Evolutionary conservation across 2,888 invertebrate genomes (phyloP).

Genomic region (Phlogophora meticulosa): DNA sequence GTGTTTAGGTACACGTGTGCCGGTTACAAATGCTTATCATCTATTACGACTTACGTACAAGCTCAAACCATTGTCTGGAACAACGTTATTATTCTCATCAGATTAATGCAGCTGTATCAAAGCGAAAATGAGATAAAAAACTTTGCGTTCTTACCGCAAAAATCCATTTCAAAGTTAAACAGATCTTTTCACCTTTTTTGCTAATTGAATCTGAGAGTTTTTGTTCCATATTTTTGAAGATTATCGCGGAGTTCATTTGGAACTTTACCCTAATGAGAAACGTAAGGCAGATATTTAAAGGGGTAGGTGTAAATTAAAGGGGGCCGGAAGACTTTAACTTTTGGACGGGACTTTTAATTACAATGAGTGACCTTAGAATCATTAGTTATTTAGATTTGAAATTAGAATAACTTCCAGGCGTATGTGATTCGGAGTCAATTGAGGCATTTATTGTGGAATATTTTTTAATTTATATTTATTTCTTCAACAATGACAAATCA

Average conservation of each 20-base stretch:
- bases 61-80: constrained; percentile 21
- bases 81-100: constrained; percentile 75
- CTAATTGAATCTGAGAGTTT: constrained; percentile 79
- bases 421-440: constrained; percentile 26
- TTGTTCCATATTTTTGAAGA: constrained; percentile 78
- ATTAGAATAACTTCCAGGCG: constrained; percentile 36
- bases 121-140: constrained; percentile 77
- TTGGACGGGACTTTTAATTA: constrained; percentile 65
- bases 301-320: constrained; percentile 69
- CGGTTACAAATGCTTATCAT: constrained; percentile 39
- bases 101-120: constrained; percentile 82
- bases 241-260: constrained; percentile 72
- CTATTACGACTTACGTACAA: constrained; percentile 18
- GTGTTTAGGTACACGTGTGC: constrained; percentile 46
- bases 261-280: constrained; percentile 73
- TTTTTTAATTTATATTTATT: constrained; percentile 12
- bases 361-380: constrained; percentile 45
- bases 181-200: constrained; percentile 83
- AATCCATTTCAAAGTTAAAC: constrained; percentile 88
- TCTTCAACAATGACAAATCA: no score
- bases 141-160: constrained; percentile 83
- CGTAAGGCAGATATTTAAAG: constrained; percentile 59
- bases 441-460: constrained; percentile 3
- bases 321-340: constrained; percentile 56
- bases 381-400: constrained; percentile 55